phyloP scores from a whole-genome alignment of 2,797 vertebrate species.

The Psittacula derbiana region DNA sequence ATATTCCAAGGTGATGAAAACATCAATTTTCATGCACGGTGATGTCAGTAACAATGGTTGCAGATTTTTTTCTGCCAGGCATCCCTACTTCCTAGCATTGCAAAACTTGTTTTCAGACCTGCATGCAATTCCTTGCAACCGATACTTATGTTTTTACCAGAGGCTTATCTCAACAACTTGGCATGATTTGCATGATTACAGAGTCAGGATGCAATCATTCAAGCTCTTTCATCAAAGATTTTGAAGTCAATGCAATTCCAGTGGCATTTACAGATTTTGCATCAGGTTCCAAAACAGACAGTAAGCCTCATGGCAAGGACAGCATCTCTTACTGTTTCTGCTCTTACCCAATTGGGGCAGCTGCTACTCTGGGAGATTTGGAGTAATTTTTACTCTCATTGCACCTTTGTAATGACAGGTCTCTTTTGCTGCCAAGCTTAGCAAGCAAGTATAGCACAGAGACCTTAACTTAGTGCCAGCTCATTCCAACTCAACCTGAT shows the following conservation, averaged over 20 bases:
- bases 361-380: neutral
- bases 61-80: neutral
- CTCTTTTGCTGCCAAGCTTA: neutral
- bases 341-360: neutral
- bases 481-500: neutral
- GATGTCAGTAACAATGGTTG: neutral
- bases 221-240: neutral
- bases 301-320: neutral
- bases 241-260: neutral
- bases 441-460: neutral
- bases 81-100: neutral
- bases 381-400: neutral
- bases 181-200: neutral
- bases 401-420: neutral
- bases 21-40: neutral
- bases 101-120: neutral
- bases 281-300: neutral
- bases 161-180: neutral
- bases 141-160: neutral
- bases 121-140: neutral
- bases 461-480: neutral
- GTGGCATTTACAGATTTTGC: neutral
- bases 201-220: neutral
- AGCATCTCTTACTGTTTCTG: neutral
- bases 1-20: neutral